Evolutionary conservation across 1,140 invertebrate species (phyloP), one percentile per base, ranked within the genome.

Genomic region (Mamestra configurata): DNA sequence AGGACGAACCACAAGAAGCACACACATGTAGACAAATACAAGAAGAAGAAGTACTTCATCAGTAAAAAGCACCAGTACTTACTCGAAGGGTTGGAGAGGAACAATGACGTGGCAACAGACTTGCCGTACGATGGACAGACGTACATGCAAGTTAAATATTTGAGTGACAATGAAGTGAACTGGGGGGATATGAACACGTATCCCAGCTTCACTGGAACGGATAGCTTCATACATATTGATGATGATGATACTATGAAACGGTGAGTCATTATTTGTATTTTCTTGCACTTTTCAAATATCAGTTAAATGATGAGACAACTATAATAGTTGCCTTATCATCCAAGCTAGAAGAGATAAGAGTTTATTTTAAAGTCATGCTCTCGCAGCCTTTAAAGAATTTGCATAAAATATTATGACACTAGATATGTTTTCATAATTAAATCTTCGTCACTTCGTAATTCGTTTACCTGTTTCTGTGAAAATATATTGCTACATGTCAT

Each of bases 161-260:
- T 93, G 72, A 86, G 90, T 71, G 84, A 82, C 0, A 88, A 90
- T 78, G 91, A 94, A 68, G 89, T 92, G 35, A 92, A 89, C 46
- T 95, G 91, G 95, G 95, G 87, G 77, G 94, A 87, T 83, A 95
- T 80, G 82, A 96, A 87, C 95, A 88, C 87, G 0, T 94, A 93
- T 72, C 93, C 97, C 1, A 97, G 97, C 84, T 98, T 98, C 88
- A 96, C 95, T 18, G 97, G 97, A 24, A 96, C 89, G 31, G 97
- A 97, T 78, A 97, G 96, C 83, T 98, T 97, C 86, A 96, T 98
- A 4, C 96, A 97, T 89, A 98, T 98, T 87, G 97, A 97, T 80
- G 97, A 98, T 89, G 96, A 97, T 20, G 97, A 97, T 79, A 97
- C 98, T 77, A 97, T 98, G 94, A 97, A 93, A 80, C 84, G 92